A percentile compares a stretch with the other conserved stretches of the same genome.
Evolutionary conservation across 2,797 vertebrate species (phyloP).

Genomic region (Loris lydekkerianus): DNA sequence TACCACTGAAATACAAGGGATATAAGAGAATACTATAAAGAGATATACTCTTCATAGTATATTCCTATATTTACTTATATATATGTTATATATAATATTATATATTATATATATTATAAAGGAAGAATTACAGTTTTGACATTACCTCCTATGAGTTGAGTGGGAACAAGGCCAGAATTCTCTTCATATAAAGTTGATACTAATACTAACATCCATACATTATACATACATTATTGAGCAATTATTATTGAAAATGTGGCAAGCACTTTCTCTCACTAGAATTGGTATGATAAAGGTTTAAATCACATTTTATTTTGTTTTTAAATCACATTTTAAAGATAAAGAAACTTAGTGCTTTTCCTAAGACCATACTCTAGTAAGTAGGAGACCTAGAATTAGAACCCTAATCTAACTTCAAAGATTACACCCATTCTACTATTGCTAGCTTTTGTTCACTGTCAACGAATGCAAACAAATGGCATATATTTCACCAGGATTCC

Average conservation of each 20-base stretch:
- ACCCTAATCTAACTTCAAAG: not conserved
- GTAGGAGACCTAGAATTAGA: not conserved
- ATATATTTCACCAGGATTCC: not conserved
- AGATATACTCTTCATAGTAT: too few relatives aligned
- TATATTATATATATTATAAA: too few relatives aligned
- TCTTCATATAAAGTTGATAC: not conserved
- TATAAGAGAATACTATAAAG: not conserved
- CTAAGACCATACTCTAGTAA: not conserved
- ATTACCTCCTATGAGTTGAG: not conserved
- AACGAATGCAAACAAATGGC: not conserved
- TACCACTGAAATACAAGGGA: not conserved
- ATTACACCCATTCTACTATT: not conserved
- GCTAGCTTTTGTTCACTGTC: not conserved
- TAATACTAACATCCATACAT: conserved; percentile 19
- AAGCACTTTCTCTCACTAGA: not conserved
- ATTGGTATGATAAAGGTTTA: not conserved
- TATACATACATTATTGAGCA: too few relatives aligned
- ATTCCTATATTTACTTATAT: too few relatives aligned
- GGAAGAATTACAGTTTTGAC: not conserved
- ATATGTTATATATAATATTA: too few relatives aligned
- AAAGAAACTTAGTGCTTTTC: conserved; percentile 12
- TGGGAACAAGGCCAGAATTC: not conserved
- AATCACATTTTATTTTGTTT: conserved; percentile 1
- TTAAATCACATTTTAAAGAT: conserved; percentile 26
- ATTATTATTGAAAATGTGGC: not conserved